Conservation (phyloP, 2,888 invertebrate genomes). For the Aricia artaxerxes region DNA sequence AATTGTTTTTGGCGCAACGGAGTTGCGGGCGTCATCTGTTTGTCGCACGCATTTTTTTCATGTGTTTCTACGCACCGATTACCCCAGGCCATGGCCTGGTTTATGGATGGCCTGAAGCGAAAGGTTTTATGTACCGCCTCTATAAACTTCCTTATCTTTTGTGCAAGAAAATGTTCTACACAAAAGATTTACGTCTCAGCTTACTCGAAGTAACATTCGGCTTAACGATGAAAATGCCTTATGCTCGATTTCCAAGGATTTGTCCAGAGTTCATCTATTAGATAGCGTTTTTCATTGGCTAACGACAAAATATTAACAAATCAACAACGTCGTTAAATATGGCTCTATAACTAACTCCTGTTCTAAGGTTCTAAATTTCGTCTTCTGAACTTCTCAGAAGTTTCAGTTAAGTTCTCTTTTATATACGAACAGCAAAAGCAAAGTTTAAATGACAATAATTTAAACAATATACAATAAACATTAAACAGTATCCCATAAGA, state of each 20-base stretch:
- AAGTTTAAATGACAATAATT: too few relatives aligned
- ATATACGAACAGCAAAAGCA: too few relatives aligned
- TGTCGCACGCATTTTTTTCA: neutral
- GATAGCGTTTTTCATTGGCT: neutral
- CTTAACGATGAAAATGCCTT: neutral
- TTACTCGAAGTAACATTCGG: neutral
- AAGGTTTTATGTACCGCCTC: constrained; percentile 2
- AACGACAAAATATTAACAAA: neutral
- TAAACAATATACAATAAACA: neutral
- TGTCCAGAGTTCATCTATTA: neutral
- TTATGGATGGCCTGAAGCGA: neutral
- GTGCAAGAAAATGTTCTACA: neutral
- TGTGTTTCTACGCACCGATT: neutral
- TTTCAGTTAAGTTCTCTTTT: too few relatives aligned
- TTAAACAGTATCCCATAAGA: neutral
- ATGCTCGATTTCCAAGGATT: neutral
- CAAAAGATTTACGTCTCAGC: neutral
- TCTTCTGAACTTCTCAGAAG: too few relatives aligned
- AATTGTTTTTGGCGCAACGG: too few relatives aligned
- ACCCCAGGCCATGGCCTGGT: neutral
- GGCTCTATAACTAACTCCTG: too few relatives aligned
- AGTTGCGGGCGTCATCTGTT: too few relatives aligned
- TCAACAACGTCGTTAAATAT: too few relatives aligned
- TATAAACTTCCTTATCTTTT: constrained; percentile 13
- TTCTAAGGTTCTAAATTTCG: too few relatives aligned